Base-by-base conservation (phyloP, 2,888 invertebrate genomes). In the Mechanitis messenoides region DNA sequence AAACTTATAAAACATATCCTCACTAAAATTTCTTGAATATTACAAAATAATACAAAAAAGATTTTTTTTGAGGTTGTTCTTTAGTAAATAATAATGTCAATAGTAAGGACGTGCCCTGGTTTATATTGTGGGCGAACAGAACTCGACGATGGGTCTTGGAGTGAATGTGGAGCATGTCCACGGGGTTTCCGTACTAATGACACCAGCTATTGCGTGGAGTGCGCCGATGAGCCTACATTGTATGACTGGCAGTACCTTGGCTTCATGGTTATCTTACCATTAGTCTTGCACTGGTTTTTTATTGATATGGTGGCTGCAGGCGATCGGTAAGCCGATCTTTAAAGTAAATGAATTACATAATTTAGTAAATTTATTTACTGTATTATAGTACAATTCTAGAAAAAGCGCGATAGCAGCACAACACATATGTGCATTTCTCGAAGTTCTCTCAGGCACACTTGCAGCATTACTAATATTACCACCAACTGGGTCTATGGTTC, bases 191-290 rank as follows among this genome's bases (percentile, higher is more conserved):
- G 95, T 42, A 93, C 95, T 53, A 94, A 94, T 74, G 84, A 91
- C 0, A 91, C 93, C 1, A 95, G 95, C 60, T 93, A 94, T 50
- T 97, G 98, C 78, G 84, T 91, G 28, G 92, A 92, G 2, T 98
- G 98, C 76, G 91, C 92, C 1, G 94, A 95, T 59, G 90, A 91
- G 45, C 95, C 97, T 0, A 91, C 93, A 12, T 92, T 96, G 50
- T 98, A 98, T 76, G 98, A 98, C 74, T 97, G 97, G 95, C 91
- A 98, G 54, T 97, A 97, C 80, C 92, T 98, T 33, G 96, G 97
- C 1, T 99, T 98, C 77, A 97, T 98, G 96, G 96, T 95, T 0
- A 83, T 98, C 20, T 80, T 98, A 53, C 95, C 97, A 0, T 85
- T 98, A 53, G 94, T 97, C 55, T 87, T 98, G 61, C 97, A 98